phyloP scores from a whole-genome alignment of 2,888 invertebrate genomes.

The Nomada fucata region DNA sequence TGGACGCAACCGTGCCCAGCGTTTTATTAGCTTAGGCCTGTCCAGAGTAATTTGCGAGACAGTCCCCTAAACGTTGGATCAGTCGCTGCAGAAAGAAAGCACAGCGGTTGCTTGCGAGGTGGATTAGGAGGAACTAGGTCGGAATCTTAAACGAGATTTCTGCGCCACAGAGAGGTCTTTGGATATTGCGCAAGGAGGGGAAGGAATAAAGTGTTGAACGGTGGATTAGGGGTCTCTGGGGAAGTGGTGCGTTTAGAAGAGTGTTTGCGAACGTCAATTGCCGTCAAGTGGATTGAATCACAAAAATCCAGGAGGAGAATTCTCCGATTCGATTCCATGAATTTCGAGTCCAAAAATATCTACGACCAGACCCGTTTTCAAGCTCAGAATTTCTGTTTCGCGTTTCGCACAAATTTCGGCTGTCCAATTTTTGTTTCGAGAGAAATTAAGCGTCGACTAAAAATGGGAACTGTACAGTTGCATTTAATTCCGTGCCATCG shows the following conservation, averaged over 20 bases:
- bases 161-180: not conserved
- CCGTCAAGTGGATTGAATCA: not conserved
- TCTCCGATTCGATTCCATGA: too few species aligned
- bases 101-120: slow-evolving; percentile 5
- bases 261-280: not conserved
- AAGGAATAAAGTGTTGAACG: slow-evolving; percentile 7
- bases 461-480: too few species aligned
- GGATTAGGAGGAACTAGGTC: slow-evolving; percentile 35
- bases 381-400: too few species aligned
- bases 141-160: slow-evolving; percentile 33
- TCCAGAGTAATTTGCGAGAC: slow-evolving; percentile 78
- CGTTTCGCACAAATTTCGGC: too few species aligned
- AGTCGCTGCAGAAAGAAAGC: slow-evolving; percentile 6
- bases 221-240: not conserved
- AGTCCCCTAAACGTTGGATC: slow-evolving; percentile 37
- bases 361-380: too few species aligned
- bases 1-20: slow-evolving; percentile 71
- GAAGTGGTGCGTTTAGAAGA: not conserved
- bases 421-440: too few species aligned
- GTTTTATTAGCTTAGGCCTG: slow-evolving; percentile 81
- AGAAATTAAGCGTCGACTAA: too few species aligned
- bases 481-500: too few species aligned
- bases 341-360: too few species aligned
- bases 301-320: not conserved
- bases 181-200: not conserved